Evolutionary conservation across 2,113 vertebrate genomes (phyloP).

Genomic region (Thunnus thynnus): DNA sequence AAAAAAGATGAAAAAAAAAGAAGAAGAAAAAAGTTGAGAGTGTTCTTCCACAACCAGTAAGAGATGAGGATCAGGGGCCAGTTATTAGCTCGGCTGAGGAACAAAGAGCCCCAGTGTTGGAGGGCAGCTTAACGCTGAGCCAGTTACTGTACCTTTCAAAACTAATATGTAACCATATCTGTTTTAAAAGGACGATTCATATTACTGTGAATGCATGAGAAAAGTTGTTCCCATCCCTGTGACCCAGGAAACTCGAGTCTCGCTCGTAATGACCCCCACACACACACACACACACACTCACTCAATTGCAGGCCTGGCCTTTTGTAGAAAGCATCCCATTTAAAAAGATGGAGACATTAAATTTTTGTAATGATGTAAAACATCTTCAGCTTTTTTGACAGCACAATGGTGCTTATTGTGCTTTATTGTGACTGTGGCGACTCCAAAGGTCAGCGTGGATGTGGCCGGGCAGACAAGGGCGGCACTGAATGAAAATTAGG

Average conservation of each 20-base stretch:
- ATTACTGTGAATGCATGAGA: conserved; percentile 95
- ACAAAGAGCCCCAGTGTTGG: conserved; percentile 95
- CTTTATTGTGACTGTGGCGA: conserved; percentile 94
- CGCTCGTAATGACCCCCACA: conserved; percentile 91
- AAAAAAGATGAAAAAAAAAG: conserved; percentile 28
- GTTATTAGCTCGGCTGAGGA: conserved; percentile 90
- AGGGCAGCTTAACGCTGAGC: conserved; percentile 86
- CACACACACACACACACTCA: conserved; percentile 6
- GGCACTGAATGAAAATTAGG: conserved; percentile 99
- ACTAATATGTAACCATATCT: conserved; percentile 99
- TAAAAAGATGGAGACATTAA: conserved; percentile 93
- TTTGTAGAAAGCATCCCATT: conserved; percentile 93
- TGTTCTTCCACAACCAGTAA: conserved; percentile 72
- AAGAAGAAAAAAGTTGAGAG: conserved; percentile 47
- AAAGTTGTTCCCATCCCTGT: conserved; percentile 94
- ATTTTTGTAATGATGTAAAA: conserved; percentile 98
- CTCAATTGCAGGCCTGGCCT: conserved; percentile 95
- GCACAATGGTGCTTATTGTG: conserved; percentile 99
- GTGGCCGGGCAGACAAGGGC: conserved; percentile 96
- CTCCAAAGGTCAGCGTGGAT: conserved; percentile 99
- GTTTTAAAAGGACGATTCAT: conserved; percentile 99
- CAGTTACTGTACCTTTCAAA: conserved; percentile 97
- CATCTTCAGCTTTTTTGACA: conserved; percentile 93
- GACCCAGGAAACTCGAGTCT: conserved; percentile 95
- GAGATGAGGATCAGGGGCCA: conserved; percentile 89